Evolutionary conservation across 2,888 invertebrate species (phyloP), one percentile per base, ranked within the genome.

Genomic region (Schizotus pectinicornis): DNA sequence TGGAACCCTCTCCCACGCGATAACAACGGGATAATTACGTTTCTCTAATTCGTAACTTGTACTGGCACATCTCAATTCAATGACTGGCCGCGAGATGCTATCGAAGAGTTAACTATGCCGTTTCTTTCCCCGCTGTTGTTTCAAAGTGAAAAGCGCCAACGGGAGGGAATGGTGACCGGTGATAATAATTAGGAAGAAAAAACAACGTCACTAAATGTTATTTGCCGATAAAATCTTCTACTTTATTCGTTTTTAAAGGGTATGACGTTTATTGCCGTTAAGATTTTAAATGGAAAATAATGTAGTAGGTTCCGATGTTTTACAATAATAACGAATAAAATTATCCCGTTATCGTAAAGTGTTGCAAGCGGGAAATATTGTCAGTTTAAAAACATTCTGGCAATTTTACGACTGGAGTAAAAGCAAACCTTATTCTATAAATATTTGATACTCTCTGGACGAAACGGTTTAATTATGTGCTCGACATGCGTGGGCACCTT

Each of bases 201-300:
- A 51, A 56, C 46, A 42, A 51, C 51, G 45, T 11, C 50, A 13
- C 12, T 38, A 32, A 41, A 48, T 41, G 38, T 51, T 34, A 56
- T 50, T 56, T 39, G 50, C 39, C 58, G 51, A 59, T 63, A 61
- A 63, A 63, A 56, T 54, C 35, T 48, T n/a, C 42, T 48, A 55
- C 47, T 63, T 63, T 63, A 63, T 63, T 38, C 41, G 53, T 48
- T 56, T 61, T 63, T 61, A 63, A 63, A 61, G 48, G 49, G 51
- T 56, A 46, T 39, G 63, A 63, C 63, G 46, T 61, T 63, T 63
- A 63, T 52, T 43, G 45, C 45, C 56, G 42, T 56, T 57, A 57
- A 60, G 55, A 57, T 43, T 52, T 52, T 43, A 51, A 50, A 56
- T 50, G 58, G 54, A 51, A 59, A 57, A 50, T 59, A 61, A 59